These are phyloP conservation scores for Colaptes auratus DNA, from an alignment of 2,113 vertebrate species.

Conservation along the genomic window DNA sequence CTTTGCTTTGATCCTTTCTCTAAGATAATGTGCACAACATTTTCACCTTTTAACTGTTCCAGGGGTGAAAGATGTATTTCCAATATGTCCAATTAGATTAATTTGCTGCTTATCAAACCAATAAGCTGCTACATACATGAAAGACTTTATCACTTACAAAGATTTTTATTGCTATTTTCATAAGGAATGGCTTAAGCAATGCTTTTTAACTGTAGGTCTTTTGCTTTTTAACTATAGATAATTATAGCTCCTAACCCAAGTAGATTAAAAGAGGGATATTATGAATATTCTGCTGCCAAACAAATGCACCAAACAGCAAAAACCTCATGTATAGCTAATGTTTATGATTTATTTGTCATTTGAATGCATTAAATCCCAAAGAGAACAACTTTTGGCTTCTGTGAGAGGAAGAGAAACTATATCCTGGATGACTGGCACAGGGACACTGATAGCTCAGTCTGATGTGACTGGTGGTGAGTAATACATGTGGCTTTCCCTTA, in stretches of 20 bases:
- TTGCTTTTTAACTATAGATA: not conserved
- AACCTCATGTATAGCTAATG: not conserved
- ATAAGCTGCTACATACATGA: not conserved
- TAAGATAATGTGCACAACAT: not conserved
- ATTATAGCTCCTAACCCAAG: not conserved
- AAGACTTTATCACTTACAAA: not conserved
- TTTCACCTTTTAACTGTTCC: not conserved
- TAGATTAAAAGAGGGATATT: not conserved
- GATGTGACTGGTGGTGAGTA: not conserved
- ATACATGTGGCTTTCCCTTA: not conserved
- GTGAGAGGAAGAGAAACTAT: not conserved
- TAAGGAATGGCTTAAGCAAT: not conserved
- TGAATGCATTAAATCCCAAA: not conserved
- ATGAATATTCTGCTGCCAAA: not conserved
- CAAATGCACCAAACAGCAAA: not conserved
- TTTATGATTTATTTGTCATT: not conserved
- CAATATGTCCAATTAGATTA: not conserved
- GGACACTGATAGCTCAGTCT: not conserved
- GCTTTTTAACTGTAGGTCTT: not conserved
- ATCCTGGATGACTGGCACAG: not conserved
- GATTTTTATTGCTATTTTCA: not conserved
- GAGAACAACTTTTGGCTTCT: not conserved
- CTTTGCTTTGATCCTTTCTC: not conserved
- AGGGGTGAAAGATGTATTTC: not conserved
- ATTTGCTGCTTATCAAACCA: not conserved